Evolutionary conservation across 2,113 vertebrate genomes (phyloP), one percentile per base, ranked within the genome.

Genomic region (Ciconia maguari): DNA sequence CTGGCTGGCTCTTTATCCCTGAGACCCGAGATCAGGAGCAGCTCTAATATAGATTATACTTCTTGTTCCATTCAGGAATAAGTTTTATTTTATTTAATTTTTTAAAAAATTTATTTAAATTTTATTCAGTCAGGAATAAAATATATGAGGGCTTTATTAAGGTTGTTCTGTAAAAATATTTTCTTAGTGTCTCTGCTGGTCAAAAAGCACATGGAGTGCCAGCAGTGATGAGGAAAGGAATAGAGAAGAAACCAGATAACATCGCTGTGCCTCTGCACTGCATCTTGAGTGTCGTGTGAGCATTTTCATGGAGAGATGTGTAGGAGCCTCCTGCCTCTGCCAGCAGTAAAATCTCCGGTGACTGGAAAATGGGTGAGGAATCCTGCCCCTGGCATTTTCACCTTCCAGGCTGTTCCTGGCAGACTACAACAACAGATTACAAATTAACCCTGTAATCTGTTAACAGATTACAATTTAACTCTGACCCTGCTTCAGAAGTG

Each of bases 381-480:
- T 77, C 55, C 36, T 42, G 9, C 32, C 42, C 25, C 46, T 52
- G 62, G n/a, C 25, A 26, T 81, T 89, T 77, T 90, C 19, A 55
- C 38, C 60, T 93, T 94, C 72, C 29, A 78, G 68, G 19, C 26
- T 70, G 82, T 84, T 94, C 54, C 58, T 94, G 62, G 36, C n/a
- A 81, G 76, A 46, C 60, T 41, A n/a, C 52, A 84, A 8, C 14
- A 90, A 82, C n/a, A 60, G 36, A 92, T 88, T 80, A 92, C 36
- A 83, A 55, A 96, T 94, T 96, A 92, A 92, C 83, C 22, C 41
- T 32, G 54, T 62, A 78, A 71, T 78, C 89, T 78, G 15, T 62
- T 70, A 46, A n/a, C 32, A 58, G 77, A 26, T 95, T 90, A 87
- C 71, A 71, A 30, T 94, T 95, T 89, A 96, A 87, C 89, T 89